Evolutionary conservation across 2,113 vertebrate species (phyloP), one percentile per base, ranked within the genome.

Genomic region (Cryptomyrus ogoouensis): DNA sequence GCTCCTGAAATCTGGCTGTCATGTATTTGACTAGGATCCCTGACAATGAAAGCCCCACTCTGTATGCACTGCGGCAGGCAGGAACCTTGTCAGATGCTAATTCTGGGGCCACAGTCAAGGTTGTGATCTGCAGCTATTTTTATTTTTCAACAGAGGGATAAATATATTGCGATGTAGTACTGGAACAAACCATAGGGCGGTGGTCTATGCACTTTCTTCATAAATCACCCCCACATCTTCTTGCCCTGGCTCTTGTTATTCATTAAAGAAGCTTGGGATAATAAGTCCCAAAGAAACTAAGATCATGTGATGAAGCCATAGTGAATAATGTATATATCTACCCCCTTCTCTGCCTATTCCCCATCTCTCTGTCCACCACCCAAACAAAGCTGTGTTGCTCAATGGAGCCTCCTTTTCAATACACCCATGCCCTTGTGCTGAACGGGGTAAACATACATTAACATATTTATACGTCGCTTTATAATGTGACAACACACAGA

Each of bases 201-300:
- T 94, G 95, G 93, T 95, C 94, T 96, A 92, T 93, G 91, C 95
- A 94, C 94, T 95, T 27, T 74, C 95, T 96, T 95, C 93, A 95
- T 95, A 94, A 95, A 96, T 95, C 95, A 95, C 90, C 90, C 90
- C 90, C 91, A 53, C 66, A 90, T 89, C 89, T 92, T 89, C 93
- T 94, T 93, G 93, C 91, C 92, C 94, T 94, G 91, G 93, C 94
- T 92, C 93, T 95, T 95, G 95, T 96, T 96, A 96, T 96, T 96
- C 95, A 96, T 96, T 96, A 96, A 96, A 96, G 94, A 92, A 92
- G 92, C 92, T 93, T 92, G 9, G 95, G 96, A 96, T 96, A 96
- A 96, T 96, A 96, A 96, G 95, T 96, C 96, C 95, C 96, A 90
- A 90, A 96, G 96, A 96, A 96, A 96, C 95, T 93, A 92, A 93